These are phyloP conservation scores for Aptenodytes forsteri DNA, from an alignment of 2,113 vertebrate genomes.

Conservation along the genomic window DNA sequence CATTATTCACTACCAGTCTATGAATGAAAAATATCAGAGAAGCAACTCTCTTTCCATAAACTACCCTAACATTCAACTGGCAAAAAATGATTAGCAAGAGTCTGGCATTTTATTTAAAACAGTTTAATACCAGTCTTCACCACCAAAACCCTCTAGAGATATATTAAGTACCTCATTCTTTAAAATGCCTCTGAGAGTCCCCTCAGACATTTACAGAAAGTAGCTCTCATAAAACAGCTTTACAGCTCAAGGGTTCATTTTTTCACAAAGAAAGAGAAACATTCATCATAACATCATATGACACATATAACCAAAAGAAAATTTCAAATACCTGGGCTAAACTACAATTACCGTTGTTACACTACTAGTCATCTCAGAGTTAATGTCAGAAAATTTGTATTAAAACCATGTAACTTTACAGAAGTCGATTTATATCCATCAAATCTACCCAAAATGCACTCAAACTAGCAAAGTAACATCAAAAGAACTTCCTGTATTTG, in stretches of 20 bases:
- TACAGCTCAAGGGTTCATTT: not conserved
- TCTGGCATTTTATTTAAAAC: not conserved
- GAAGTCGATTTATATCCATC: not conserved
- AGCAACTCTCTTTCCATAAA: not conserved
- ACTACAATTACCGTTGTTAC: not conserved
- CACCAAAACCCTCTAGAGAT: not conserved
- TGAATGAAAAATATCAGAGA: not conserved
- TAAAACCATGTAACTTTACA: not conserved
- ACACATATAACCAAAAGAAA: not conserved
- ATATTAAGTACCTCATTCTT: not conserved
- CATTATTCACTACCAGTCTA: not conserved
- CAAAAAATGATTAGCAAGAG: not conserved
- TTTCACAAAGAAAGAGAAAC: not conserved
- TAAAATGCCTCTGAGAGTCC: not conserved
- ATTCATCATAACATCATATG: not conserved
- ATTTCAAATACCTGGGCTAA: not conserved
- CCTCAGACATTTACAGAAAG: not conserved
- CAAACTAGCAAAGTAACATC: not conserved
- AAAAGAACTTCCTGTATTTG: not conserved
- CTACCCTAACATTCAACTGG: not conserved
- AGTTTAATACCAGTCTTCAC: not conserved
- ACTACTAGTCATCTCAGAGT: not conserved
- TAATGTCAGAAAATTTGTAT: not conserved
- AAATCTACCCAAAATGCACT: not conserved
- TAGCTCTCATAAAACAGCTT: not conserved